A percentile compares a stretch with the other conserved stretches of the same genome.
Conservation (phyloP, 2,797 vertebrate species). For the Ambastaia sidthimunki region DNA sequence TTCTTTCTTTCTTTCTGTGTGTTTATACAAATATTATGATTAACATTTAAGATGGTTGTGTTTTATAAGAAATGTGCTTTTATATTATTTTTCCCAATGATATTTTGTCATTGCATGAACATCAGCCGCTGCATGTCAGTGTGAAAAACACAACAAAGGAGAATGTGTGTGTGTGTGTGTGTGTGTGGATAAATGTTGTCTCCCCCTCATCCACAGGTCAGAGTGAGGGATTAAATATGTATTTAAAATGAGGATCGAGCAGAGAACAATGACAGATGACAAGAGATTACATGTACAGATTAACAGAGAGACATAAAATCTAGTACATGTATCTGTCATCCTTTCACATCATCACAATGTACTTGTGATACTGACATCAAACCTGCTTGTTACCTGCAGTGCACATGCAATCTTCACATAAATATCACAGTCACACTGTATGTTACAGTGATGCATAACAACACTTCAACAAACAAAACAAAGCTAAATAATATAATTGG, state of each 20-base stretch:
- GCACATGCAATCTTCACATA: not conserved
- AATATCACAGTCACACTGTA: not conserved
- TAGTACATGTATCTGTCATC: constrained; percentile 28
- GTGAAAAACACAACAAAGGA: not conserved
- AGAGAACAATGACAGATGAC: constrained; percentile 78
- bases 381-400: constrained; percentile 28
- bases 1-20: constrained; percentile 5
- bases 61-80: too few relatives aligned
- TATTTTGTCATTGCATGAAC: not conserved
- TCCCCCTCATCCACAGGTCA: constrained; percentile 66
- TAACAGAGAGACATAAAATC: constrained; percentile 61
- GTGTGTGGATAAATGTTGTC: constrained; percentile 61
- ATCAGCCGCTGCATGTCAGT: not conserved
- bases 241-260: constrained; percentile 69
- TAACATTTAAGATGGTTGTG: too few relatives aligned
- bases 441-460: not conserved
- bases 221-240: constrained; percentile 70
- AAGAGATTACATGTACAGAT: constrained; percentile 76
- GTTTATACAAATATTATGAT: too few relatives aligned
- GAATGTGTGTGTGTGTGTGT: constrained; percentile 44
- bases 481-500: constrained; percentile 28
- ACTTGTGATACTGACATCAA: constrained; percentile 15
- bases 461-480: not conserved
- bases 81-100: too few relatives aligned
- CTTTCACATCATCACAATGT: constrained; percentile 4